Evolutionary conservation across 2,113 vertebrate genomes (phyloP).

Genomic region (Chauna torquata): DNA sequence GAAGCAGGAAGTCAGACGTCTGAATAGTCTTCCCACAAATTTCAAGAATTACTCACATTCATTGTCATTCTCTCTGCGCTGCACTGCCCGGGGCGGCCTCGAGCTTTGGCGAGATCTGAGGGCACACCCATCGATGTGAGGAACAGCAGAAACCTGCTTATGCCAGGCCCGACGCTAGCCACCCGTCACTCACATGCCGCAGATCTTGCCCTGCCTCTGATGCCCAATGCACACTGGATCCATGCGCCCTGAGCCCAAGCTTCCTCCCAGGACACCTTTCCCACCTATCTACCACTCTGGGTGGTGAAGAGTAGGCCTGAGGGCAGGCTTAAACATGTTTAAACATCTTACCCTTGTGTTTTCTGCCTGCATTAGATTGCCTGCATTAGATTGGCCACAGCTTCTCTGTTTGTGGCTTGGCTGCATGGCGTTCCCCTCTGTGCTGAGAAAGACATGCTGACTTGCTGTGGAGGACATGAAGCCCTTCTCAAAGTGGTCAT

Average conservation of each 20-base stretch:
- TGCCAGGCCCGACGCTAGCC: neutral
- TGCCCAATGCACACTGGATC: rapidly evolving
- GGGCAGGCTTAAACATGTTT: neutral
- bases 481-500: neutral
- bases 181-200: rapidly evolving
- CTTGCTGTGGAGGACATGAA: neutral
- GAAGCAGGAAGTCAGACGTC: conserved; percentile 76
- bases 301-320: neutral
- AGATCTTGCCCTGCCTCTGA: neutral
- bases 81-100: neutral
- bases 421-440: rapidly evolving
- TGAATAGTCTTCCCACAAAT: conserved; percentile 67
- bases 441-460: neutral
- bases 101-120: neutral
- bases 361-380: neutral
- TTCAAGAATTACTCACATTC: conserved; percentile 67
- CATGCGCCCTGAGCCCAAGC: neutral
- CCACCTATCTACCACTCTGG: neutral
- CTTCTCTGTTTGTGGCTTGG: neutral
- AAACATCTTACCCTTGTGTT: neutral
- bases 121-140: neutral
- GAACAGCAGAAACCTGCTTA: neutral
- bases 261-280: neutral
- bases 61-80: conserved; percentile 38
- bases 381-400: neutral